phyloP scores from a whole-genome alignment of 2,797 vertebrate species.

The Anguilla anguilla region DNA sequence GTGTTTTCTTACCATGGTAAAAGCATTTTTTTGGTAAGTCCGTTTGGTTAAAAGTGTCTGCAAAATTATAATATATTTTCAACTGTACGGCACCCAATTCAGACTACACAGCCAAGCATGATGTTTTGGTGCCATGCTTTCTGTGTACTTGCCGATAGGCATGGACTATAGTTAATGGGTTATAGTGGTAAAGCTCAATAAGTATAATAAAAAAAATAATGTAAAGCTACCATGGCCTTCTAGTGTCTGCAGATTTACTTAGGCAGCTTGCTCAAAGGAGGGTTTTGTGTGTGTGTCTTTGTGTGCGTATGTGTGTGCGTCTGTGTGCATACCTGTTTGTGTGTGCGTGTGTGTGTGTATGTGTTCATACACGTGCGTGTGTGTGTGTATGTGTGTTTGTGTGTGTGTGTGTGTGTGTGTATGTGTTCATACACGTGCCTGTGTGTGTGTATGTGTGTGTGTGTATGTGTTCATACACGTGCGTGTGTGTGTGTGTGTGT shows the following conservation, averaged over 20 bases:
- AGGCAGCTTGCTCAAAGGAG: not conserved
- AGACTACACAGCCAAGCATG: not conserved
- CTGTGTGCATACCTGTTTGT: slow-evolving; percentile 24
- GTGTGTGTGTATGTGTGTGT: slow-evolving; percentile 15
- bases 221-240: not conserved
- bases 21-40: not conserved
- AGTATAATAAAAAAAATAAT: not conserved
- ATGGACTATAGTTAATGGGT: too few species aligned
- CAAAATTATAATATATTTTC: too few species aligned
- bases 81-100: not conserved
- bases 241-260: not conserved
- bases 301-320: slow-evolving; percentile 26
- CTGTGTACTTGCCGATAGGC: not conserved
- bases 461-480: slow-evolving; percentile 29
- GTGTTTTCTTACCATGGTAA: not conserved
- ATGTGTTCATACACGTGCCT: not conserved
- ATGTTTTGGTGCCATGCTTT: not conserved
- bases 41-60: too few species aligned
- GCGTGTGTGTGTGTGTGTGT: not conserved
- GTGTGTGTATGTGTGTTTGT: slow-evolving; percentile 16
- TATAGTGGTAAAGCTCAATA: not conserved
- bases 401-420: slow-evolving; percentile 33
- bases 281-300: slow-evolving; percentile 8
- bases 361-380: not conserved
- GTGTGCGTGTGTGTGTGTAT: slow-evolving; percentile 44